Base-by-base conservation (phyloP, 2,888 invertebrate species). In the Atethmia centrago region DNA sequence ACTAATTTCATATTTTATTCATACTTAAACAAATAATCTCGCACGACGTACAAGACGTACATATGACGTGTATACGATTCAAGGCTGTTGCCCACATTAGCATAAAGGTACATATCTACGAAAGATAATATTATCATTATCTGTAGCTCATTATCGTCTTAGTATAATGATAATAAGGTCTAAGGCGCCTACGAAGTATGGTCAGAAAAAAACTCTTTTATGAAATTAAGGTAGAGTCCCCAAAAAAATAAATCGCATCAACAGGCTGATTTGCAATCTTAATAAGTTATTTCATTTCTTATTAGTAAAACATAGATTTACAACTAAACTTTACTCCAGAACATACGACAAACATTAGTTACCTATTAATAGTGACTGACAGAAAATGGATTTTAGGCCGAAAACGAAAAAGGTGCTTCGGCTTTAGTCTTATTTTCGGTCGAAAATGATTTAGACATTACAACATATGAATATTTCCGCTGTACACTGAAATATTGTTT, bases 121-220 rank as follows among this genome's bases (percentile, higher is more conserved):
- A 25, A 12, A 69, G 80, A 80, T 80, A 80, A 69, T 16, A 12
- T 45, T 64, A 53, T 63, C 58, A 14, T 16, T 65, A 66, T 79
- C 49, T 49, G 55, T 19, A 28, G 56, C 42, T 0, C 19, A 36
- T 72, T 69, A 80, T 80, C 77, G n/a, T 53, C 8, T 55, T 74
- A 70, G 53, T 36, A 49, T 4, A 14, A 53, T 10, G 59, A 69
- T 72, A 49, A 51, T 51, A 45, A 0, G 19, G 58, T 40, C 2
- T 45, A 40, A 71, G 68, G 61, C 80, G 77, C 58, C 80, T 62
- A n/a, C 21, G 19, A 45, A 5, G 31, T 58, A 61, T 4, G 31
- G 25, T 25, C 53, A 25, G 36, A 21, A 19, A 21, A 67, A 61
- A 16, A 12, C 7, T 8, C 8, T 4, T 16, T 40, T 9, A 8